Evolutionary conservation across 2,113 vertebrate genomes (phyloP).

Genomic region (Oophaga pumilio): DNA sequence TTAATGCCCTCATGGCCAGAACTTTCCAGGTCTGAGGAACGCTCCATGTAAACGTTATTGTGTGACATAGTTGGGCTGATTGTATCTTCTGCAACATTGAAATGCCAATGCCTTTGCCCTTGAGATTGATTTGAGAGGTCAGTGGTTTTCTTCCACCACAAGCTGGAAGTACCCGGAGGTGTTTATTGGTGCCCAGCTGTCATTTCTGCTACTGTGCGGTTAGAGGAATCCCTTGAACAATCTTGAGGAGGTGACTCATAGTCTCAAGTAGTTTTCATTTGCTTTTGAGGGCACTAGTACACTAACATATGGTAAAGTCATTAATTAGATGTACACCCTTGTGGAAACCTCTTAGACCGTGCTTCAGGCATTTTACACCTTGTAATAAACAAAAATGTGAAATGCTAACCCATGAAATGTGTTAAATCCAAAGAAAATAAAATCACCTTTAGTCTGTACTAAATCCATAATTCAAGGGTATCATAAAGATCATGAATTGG

Average conservation of each 20-base stretch:
- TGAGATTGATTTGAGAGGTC: slow-evolving; percentile 22
- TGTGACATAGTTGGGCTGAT: neutral
- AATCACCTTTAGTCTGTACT: no score
- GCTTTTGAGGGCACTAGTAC: neutral
- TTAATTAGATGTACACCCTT: slow-evolving; percentile 18
- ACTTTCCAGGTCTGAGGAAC: neutral
- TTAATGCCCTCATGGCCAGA: neutral
- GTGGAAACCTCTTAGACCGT: neutral
- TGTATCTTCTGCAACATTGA: neutral
- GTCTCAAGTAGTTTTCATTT: slow-evolving; percentile 4
- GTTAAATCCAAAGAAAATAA: neutral
- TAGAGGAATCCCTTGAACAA: slow-evolving; percentile 29
- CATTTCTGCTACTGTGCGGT: slow-evolving; percentile 28
- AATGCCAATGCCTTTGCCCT: neutral
- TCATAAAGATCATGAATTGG: no score
- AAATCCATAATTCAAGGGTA: no score
- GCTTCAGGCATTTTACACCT: neutral
- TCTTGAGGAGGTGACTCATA: slow-evolving; percentile 11
- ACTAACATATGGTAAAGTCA: neutral
- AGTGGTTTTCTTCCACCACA: slow-evolving; percentile 37
- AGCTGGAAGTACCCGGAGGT: slow-evolving; percentile 24
- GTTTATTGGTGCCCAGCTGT: slow-evolving; percentile 40
- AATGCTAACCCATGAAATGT: neutral
- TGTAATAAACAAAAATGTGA: neutral
- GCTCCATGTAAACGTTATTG: neutral